phyloP scores from a whole-genome alignment of 2,888 invertebrate genomes.

The Marronus borbonicus region DNA sequence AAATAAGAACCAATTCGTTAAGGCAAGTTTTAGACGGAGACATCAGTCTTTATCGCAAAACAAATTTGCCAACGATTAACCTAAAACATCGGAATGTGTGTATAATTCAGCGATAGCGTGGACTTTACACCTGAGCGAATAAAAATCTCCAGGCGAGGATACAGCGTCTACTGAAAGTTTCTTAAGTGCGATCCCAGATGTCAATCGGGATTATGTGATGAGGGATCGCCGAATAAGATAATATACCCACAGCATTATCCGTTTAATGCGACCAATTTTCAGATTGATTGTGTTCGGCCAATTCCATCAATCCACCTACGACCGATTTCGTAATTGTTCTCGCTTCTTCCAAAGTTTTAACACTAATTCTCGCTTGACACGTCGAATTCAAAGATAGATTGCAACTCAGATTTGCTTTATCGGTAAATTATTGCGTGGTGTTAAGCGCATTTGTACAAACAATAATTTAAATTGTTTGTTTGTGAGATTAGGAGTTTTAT shows the following conservation, averaged over 20 bases:
- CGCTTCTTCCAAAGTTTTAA: background rate
- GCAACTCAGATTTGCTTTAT: conserved; percentile 1
- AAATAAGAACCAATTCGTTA: too few species aligned
- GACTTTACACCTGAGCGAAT: too few species aligned
- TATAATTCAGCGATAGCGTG: too few species aligned
- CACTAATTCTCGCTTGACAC: conserved; percentile 1
- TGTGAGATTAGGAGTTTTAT: conserved; percentile 31
- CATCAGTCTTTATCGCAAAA: too few species aligned
- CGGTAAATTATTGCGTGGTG: background rate
- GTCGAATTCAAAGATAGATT: conserved; percentile 2
- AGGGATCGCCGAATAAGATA: background rate
- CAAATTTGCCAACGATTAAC: too few species aligned
- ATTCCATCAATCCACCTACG: background rate
- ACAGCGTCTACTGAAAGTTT: background rate
- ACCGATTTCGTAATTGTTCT: background rate
- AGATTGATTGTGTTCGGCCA: background rate
- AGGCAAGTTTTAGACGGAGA: too few species aligned
- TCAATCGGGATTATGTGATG: background rate
- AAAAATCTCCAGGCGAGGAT: too few species aligned
- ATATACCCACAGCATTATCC: background rate
- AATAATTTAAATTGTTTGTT: conserved; percentile 37
- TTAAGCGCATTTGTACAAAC: conserved; percentile 24
- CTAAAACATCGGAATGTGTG: too few species aligned
- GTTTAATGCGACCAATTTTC: background rate
- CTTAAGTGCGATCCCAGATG: background rate